phyloP scores from a whole-genome alignment of 2,113 vertebrate species.

The Ictalurus furcatus region DNA sequence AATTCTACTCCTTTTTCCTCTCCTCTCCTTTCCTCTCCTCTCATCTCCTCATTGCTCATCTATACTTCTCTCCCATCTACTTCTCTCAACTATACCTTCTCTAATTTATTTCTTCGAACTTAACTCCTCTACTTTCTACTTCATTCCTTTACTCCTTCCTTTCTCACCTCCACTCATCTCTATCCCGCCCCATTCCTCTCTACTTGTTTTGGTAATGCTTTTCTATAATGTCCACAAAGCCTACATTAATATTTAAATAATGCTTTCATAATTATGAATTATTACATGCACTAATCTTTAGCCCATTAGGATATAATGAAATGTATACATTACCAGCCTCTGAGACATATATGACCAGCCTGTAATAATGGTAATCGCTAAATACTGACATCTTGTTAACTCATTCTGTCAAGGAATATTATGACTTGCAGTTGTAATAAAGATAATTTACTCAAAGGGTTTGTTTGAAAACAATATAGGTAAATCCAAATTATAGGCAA shows the following conservation, averaged over 20 bases:
- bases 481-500: background rate
- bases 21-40: background rate
- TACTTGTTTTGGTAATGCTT: background rate
- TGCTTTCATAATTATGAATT: slow-evolving; percentile 2
- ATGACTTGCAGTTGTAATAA: background rate
- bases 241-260: background rate
- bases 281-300: background rate
- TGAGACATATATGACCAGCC: background rate
- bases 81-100: no score
- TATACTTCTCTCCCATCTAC: background rate
- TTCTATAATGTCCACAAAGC: background rate
- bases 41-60: background rate
- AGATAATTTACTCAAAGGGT: background rate
- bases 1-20: background rate
- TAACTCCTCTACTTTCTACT: background rate
- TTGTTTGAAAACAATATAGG: background rate
- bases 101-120: background rate
- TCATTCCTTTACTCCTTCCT: background rate
- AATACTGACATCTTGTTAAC: background rate
- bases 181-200: background rate
- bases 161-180: background rate
- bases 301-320: slow-evolving; percentile 8
- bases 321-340: background rate
- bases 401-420: background rate
- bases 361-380: background rate